Evolutionary conservation across 1,140 invertebrate genomes (phyloP).

Genomic region (Sipha flava): DNA sequence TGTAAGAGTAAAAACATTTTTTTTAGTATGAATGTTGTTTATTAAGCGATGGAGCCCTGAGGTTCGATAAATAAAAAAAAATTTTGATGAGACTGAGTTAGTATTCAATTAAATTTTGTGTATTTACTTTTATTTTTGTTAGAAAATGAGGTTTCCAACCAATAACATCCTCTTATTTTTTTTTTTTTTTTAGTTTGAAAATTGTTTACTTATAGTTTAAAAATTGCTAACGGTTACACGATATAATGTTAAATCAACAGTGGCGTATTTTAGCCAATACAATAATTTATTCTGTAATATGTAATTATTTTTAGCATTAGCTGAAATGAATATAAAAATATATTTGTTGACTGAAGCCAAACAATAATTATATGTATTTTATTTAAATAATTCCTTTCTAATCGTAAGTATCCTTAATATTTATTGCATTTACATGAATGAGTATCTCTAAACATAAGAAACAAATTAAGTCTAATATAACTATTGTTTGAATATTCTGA

Average conservation of each 20-base stretch:
- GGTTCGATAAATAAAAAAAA: conserved; percentile 9
- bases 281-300: conserved; percentile 19
- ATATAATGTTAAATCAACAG: background rate
- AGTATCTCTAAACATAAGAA: no score
- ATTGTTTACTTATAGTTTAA: background rate
- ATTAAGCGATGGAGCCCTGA: background rate
- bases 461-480: no score
- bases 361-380: background rate
- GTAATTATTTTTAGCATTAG: conserved; percentile 22
- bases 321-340: conserved; percentile 12
- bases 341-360: conserved; percentile 26
- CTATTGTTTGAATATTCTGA: no score
- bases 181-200: background rate
- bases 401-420: background rate
- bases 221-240: background rate
- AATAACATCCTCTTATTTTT: background rate
- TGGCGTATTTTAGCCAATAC: background rate
- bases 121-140: conserved; percentile 1
- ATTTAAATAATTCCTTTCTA: background rate
- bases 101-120: conserved; percentile 29
- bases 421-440: no score
- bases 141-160: background rate
- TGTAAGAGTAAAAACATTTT: background rate
- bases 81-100: conserved; percentile 23
- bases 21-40: conserved; percentile 25